These are phyloP conservation scores for Paedocypris micromegethes DNA, from an alignment of 2,797 vertebrate species.

Conservation along the genomic window DNA sequence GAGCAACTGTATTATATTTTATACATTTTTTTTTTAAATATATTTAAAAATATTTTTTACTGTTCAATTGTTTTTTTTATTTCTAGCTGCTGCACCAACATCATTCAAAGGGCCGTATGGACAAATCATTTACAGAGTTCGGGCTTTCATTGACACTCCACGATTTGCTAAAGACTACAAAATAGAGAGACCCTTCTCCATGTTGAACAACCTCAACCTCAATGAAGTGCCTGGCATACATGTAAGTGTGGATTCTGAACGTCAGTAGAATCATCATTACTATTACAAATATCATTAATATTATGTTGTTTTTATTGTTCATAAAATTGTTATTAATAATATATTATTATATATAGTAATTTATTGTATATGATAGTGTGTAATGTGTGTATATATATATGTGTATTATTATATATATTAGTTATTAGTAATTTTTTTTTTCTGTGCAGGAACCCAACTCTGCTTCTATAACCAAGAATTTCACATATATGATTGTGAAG, in stretches of 20 bases:
- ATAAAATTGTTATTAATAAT: too few relatives aligned
- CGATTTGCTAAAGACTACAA: constrained; percentile 88
- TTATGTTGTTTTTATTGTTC: too few relatives aligned
- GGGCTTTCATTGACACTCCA: constrained; percentile 83
- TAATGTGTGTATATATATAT: too few relatives aligned
- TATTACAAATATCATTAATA: too few relatives aligned
- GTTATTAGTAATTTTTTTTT: background rate
- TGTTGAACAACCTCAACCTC: constrained; percentile 83
- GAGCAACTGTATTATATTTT: background rate
- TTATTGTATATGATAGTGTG: too few relatives aligned
- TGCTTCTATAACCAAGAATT: constrained; percentile 78
- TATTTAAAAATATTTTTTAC: background rate
- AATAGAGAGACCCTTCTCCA: constrained; percentile 76
- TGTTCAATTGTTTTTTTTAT: too few relatives aligned
- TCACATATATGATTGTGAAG: constrained; percentile 90
- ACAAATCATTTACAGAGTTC: constrained; percentile 81
- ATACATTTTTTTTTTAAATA: background rate
- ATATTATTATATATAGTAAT: too few relatives aligned
- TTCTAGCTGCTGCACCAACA: constrained; percentile 79
- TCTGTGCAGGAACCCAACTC: constrained; percentile 72
- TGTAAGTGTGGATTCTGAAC: constrained; percentile 62
- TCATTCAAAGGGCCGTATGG: constrained; percentile 93
- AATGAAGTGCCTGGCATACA: constrained; percentile 87
- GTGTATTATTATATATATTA: too few relatives aligned
- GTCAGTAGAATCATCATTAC: too few relatives aligned